These are phyloP conservation scores for Chaenodraco wilsoni DNA, from an alignment of 2,797 vertebrate species.

Conservation along the genomic window DNA sequence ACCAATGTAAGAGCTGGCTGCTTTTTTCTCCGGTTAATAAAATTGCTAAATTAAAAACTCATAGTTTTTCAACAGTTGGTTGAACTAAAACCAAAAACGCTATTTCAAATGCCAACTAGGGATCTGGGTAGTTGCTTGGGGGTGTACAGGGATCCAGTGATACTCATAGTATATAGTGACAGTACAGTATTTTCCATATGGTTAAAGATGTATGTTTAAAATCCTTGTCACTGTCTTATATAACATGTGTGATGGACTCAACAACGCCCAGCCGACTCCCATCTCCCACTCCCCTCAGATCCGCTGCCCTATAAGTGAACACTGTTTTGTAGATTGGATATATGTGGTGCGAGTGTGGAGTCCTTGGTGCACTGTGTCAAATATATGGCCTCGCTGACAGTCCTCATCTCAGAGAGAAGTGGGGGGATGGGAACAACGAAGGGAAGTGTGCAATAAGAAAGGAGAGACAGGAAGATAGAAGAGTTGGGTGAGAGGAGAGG, in stretches of 20 bases:
- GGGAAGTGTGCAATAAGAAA: conserved; percentile 5
- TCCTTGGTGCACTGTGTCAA: conserved; percentile 57
- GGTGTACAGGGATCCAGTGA: conserved; percentile 18
- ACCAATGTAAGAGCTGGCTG: conserved; percentile 3
- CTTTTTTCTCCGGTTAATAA: too few relatives aligned
- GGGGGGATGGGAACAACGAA: conserved; percentile 40
- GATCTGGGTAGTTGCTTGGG: not conserved
- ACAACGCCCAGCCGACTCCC: conserved; percentile 36
- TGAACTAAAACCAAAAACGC: not conserved
- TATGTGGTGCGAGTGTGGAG: conserved; percentile 39
- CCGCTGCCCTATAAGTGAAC: conserved; percentile 62
- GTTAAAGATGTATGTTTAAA: conserved; percentile 43
- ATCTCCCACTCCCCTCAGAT: conserved; percentile 50
- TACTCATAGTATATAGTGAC: conserved; percentile 23
- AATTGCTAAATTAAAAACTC: conserved; percentile 3
- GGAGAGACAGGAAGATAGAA: not conserved
- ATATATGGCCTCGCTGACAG: conserved; percentile 69
- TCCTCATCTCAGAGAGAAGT: conserved; percentile 40
- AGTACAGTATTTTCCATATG: conserved; percentile 25
- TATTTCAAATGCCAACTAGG: not conserved
- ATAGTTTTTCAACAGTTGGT: not conserved
- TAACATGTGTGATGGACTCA: conserved; percentile 50
- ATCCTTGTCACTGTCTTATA: conserved; percentile 44
- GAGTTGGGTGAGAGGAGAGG: conserved; percentile 12
- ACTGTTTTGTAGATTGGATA: conserved; percentile 32